Base-by-base conservation (phyloP, 2,113 vertebrate species). In the Cebus imitator region DNA sequence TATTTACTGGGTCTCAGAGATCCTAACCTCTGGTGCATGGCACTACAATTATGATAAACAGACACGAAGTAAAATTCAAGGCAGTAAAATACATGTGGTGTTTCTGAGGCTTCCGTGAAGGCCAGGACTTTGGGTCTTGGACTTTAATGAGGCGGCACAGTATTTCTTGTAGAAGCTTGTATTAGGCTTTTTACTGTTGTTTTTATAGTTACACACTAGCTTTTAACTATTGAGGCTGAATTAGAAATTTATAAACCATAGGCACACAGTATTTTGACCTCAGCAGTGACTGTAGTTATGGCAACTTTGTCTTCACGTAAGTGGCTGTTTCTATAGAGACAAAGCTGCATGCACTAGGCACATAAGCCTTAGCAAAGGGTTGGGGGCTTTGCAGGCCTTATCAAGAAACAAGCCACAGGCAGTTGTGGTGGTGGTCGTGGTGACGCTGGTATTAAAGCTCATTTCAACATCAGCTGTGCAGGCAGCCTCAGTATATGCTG, bases 281-380 rank as follows among this genome's bases (percentile, higher is more conserved):
- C 61, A 93, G 83, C 55, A 55, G 72, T 84, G 16, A 97, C 84
- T 90, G 87, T 76, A 95, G 95, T 92, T 95, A 96, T n/a, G 90
- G 94, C 90, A 97, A 94, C 79, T 94, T 45, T 79, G 87, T 94
- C 37, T 64, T 96, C 75, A 91, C 76, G 32, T 86, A 94, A 93
- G 61, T 66, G 70, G 72, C 84, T 88, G 80, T 96, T 96, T 96
- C 94, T 95, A 92, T 75, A 86, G 91, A 92, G 82, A 96, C 88
- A 94, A 81, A 78, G 48, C 66, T 93, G 66, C 32, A 43, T 20
- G 40, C 12, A 75, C 68, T 70, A 94, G 45, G 72, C 78, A 88
- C 18, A 78, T 30, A 90, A 96, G 72, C 78, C n/a, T 97, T 25
- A 81, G 94, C n/a, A 48, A 94, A 96, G 88, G 48, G 85, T 76